Evolutionary conservation across 2,113 vertebrate species (phyloP), one percentile per base, ranked within the genome.

Genomic region (Glaucomys volans): DNA sequence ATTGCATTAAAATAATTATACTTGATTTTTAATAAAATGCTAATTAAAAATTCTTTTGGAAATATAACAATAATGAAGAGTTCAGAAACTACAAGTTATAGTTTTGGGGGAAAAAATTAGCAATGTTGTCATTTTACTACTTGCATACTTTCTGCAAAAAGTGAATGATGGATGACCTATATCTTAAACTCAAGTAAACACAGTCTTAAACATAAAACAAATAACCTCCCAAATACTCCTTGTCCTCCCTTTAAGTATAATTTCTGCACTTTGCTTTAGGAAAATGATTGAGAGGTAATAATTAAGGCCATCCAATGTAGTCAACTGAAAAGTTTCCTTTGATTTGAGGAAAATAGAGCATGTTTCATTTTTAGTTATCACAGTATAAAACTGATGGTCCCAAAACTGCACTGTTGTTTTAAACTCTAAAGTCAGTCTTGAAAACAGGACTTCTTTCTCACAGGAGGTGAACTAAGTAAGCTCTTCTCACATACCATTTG

Each of bases 241-340:
- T 84, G 20, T 64, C 50, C 69, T 95, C 62, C 85, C 83, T 96
- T 96, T 95, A 95, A 96, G 95, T 59, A 92, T 40, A 83, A 96
- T 96, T 97, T 96, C 57, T 95, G 85, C 81, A 83, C 54, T 94
- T 92, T 16, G 94, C 40, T 92, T 97, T 93, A 64, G 98, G 76
- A 98, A 87, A 52, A 94, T 90, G 91, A 98, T n/a, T 89, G 67
- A 97, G 97, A 98, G 97, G 97, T 97, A 98, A 98, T 79, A 97
- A 81, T 98, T 98, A 98, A 98, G 98, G 98, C 97, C 97, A 98
- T 98, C 93, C 97, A 97, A 98, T 62, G 40, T 66, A 97, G 87
- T 91, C 80, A 94, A 97, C 87, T 93, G 95, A 97, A 97, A 94
- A 37, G 77, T 92, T 97, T 93, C 85, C 97, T 98, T 94, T 95